These are phyloP conservation scores for Lepidurus apus DNA, from an alignment of 1,140 invertebrate species.

Conservation along the genomic window DNA sequence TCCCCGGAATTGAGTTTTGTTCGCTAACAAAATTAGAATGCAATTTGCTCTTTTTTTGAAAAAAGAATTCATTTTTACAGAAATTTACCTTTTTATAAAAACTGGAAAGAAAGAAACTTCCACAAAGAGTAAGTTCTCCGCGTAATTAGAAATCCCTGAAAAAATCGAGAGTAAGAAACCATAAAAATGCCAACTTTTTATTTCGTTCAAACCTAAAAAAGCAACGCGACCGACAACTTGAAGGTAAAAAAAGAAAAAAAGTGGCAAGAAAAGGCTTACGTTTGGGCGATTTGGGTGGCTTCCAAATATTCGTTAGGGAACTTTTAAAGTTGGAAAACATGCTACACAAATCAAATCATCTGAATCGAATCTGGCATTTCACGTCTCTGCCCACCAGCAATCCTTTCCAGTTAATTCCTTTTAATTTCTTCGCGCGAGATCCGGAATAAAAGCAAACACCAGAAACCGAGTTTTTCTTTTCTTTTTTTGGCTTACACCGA, in stretches of 20 bases:
- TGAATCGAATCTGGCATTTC: not conserved
- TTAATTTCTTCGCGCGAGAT: not conserved
- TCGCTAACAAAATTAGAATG: no score
- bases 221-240: not conserved
- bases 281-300: constrained; percentile 8
- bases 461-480: no score
- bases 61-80: no score
- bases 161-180: no score
- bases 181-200: no score
- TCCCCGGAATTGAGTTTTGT: no score
- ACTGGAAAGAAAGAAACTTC: no score
- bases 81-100: no score
- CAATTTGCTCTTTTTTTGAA: no score
- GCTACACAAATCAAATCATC: constrained; percentile 15
- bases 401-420: not conserved
- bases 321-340: constrained; percentile 19
- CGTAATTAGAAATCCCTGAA: no score
- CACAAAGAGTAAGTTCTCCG: no score
- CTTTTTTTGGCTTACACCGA: not conserved
- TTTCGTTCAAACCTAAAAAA: no score
- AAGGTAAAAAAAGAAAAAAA: not conserved
- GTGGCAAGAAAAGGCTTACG: not conserved
- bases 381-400: not conserved
- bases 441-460: not conserved
- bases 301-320: constrained; percentile 19